Evolutionary conservation across 2,797 vertebrate species (phyloP).

Genomic region (Falco peregrinus): DNA sequence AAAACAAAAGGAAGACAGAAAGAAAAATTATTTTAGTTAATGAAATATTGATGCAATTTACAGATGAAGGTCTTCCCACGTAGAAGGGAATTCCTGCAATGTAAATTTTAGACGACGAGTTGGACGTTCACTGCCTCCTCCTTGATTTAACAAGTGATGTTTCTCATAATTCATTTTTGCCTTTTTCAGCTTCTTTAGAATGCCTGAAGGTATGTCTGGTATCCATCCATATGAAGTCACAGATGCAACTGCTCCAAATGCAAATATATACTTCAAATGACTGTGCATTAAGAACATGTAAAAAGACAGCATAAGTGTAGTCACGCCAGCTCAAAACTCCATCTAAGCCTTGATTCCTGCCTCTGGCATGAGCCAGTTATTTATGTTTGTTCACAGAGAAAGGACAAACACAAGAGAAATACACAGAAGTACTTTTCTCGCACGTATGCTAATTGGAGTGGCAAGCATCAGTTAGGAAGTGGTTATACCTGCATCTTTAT

Average conservation of each 20-base stretch:
- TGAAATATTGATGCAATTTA: constrained; percentile 39
- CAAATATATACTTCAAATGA: background rate
- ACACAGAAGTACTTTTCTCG: background rate
- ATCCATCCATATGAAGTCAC: background rate
- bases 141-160: background rate
- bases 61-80: background rate
- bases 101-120: background rate
- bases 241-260: background rate
- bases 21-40: constrained; percentile 51
- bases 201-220: background rate
- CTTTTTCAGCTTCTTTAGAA: background rate
- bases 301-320: background rate
- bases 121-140: background rate
- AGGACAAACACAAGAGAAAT: background rate
- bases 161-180: background rate
- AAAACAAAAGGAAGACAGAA: constrained; percentile 30
- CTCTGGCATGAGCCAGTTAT: background rate
- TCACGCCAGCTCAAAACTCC: background rate
- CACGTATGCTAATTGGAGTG: background rate
- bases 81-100: background rate
- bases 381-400: background rate
- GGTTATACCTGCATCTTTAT: background rate
- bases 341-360: background rate
- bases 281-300: background rate
- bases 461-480: background rate